Evolutionary conservation across 2,113 vertebrate species (phyloP).

Genomic region (Erinaceus europaeus): DNA sequence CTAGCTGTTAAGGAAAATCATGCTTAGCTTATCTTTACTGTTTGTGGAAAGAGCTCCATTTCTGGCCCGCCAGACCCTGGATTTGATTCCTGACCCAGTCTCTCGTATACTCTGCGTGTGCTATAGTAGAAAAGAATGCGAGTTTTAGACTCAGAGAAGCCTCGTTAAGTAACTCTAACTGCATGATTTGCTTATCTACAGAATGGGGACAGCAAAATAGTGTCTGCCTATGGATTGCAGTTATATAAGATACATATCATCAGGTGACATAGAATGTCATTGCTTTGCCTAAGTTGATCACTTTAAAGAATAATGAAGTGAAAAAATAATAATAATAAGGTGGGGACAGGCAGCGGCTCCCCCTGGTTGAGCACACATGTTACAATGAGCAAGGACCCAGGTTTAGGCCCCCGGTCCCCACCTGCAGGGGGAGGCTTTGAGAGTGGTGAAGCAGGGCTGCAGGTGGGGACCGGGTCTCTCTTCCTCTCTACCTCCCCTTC

Average conservation of each 20-base stretch:
- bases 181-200: neutral
- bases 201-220: neutral
- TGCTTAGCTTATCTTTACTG: neutral
- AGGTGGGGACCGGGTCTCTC: no score
- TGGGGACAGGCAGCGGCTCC: no score
- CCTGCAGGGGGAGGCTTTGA: no score
- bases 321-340: no score
- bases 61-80: neutral
- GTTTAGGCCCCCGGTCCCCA: no score
- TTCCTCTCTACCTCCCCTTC: no score
- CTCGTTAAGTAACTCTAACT: neutral
- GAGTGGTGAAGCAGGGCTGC: no score
- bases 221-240: neutral
- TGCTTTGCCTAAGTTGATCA: no score
- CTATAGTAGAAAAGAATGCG: neutral
- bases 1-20: neutral
- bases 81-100: neutral
- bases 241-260: neutral
- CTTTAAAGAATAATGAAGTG: no score
- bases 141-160: neutral
- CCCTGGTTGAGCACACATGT: no score
- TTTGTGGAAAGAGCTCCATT: neutral
- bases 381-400: no score
- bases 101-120: neutral
- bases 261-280: no score